Base-by-base conservation (phyloP, 2,797 vertebrate genomes). In the Sphaeramia orbicularis region DNA sequence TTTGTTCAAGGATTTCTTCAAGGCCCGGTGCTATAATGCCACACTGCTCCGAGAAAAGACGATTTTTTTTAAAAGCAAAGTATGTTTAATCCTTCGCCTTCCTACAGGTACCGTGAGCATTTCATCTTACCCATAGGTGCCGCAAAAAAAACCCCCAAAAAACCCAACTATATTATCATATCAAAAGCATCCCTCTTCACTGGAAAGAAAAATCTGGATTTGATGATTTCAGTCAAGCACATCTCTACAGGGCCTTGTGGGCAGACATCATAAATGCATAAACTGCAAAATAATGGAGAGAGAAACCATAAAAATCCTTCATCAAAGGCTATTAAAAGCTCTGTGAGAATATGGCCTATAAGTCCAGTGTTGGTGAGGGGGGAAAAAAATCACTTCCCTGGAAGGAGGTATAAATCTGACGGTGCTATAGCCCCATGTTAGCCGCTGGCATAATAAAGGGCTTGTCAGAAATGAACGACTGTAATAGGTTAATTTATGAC, bases 401-500 rank as follows among this genome's bases (percentile, higher is more conserved):
- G 80, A 65, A 88, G 85, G 84, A 11, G 71, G 65, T 64, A 82
- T 90, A 90, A 90, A 91, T 90, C 87, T 78, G 56, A 40, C 61
- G 14, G 32, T 16, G 13, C 48, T 61, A 30, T 14, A 5, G 65
- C 65, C 24, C 52, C 14, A n/a, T 78, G 74, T 78, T 88, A 70
- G 86, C 75, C 65, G 45, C 71, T 68, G 79, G 78, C 77, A 85
- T 82, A 86, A 83, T 87, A 87, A 86, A 89, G 58, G 74, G 65
- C 74, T 80, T 86, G 89, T 89, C 88, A 88, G 58, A 79, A 78
- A 89, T 83, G 80, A 84, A 79, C 80, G 87, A 87, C 65, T 80
- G 76, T 82, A 89, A 91, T 84, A 72, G 74, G 49, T 86, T 88
- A 88, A 90, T 91, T 89, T 90, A 90, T 68, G 63, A 70, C 72